Percentiles rank a stretch among this genome's conserved stretches.
Conservation (phyloP, 2,888 invertebrate species). For the Nymphalis c-album region DNA sequence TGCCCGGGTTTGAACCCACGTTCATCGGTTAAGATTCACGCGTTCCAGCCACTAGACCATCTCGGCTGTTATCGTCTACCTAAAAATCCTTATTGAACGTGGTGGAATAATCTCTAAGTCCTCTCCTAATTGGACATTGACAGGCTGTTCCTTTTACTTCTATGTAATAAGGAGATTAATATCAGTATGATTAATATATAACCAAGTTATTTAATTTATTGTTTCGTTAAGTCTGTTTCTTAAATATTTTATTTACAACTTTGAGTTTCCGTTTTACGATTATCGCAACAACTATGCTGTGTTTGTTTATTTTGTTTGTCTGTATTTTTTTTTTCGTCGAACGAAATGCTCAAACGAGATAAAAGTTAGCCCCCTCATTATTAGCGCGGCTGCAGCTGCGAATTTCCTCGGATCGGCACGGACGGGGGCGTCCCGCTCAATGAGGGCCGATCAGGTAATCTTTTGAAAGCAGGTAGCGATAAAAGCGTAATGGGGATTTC, state of each 20-base stretch:
- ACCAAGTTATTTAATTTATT: too few species aligned
- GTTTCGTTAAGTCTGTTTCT: not conserved
- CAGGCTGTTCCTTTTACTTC: too few species aligned
- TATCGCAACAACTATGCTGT: not conserved
- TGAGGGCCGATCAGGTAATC: slow-evolving; percentile 31
- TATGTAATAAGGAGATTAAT: too few species aligned
- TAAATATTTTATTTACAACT: not conserved
- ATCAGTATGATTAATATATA: too few species aligned
- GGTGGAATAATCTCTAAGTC: too few species aligned
- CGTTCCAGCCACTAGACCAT: too few species aligned
- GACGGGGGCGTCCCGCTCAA: slow-evolving; percentile 16
- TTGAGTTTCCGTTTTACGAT: not conserved
- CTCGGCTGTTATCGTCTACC: too few species aligned
- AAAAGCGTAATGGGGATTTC: slow-evolving; percentile 18
- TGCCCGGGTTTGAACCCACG: too few species aligned
- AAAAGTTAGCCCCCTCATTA: slow-evolving; percentile 32
- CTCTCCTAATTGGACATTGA: too few species aligned
- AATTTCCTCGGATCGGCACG: slow-evolving; percentile 19
- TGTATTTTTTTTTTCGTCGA: slow-evolving; percentile 17
- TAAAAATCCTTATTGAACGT: too few species aligned
- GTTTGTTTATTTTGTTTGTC: not conserved
- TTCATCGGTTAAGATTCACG: too few species aligned
- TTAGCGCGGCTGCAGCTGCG: slow-evolving; percentile 34
- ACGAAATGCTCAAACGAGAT: slow-evolving; percentile 27
- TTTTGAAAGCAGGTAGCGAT: slow-evolving; percentile 28